Evolutionary conservation across 2,797 vertebrate species (phyloP).

Genomic region (Chloroceryle amazona): DNA sequence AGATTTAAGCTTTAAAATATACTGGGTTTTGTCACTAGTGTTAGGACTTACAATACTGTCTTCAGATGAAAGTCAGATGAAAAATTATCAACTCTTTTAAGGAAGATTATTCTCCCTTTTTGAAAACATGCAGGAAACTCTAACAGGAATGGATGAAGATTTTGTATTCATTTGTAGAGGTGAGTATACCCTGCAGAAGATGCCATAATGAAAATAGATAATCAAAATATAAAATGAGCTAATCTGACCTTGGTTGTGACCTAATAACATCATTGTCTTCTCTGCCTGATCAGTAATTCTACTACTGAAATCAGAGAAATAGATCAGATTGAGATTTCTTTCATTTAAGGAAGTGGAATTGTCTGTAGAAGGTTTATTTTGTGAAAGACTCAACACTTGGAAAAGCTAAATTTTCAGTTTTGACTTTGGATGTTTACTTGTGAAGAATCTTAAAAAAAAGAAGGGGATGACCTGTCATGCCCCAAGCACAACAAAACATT

Average conservation of each 20-base stretch:
- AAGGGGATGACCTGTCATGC: accelerated
- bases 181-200: neutral
- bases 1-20: neutral
- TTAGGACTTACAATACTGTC: neutral
- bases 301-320: neutral
- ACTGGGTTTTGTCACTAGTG: neutral
- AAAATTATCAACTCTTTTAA: neutral
- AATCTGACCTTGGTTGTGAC: neutral
- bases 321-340: neutral
- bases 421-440: neutral
- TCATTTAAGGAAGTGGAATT: neutral
- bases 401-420: neutral
- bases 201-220: neutral
- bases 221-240: neutral
- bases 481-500: neutral
- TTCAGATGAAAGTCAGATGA: neutral
- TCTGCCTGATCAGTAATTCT: neutral
- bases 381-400: neutral
- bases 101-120: neutral
- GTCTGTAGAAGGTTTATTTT: neutral
- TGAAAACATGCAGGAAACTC: neutral
- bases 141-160: neutral
- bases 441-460: neutral
- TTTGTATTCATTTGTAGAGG: neutral
- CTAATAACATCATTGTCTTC: neutral